These are phyloP conservation scores for Phoeniculus purpureus DNA, from an alignment of 2,797 vertebrate genomes.

Conservation along the genomic window DNA sequence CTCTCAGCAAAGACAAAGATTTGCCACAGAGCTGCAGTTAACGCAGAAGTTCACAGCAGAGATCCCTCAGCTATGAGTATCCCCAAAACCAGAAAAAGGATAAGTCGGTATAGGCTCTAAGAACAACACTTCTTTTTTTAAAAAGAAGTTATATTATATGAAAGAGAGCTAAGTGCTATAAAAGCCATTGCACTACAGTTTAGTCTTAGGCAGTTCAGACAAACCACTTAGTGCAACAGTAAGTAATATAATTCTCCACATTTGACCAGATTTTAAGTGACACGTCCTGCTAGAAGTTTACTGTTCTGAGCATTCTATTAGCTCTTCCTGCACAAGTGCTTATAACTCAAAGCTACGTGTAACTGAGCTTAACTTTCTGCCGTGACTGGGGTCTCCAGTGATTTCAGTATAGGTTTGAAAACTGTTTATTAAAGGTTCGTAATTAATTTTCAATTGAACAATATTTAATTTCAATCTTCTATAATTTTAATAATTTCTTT, in stretches of 20 bases:
- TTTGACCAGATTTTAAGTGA: neutral
- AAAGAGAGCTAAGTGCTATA: neutral
- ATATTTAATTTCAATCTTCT: too few species aligned
- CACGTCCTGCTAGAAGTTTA: neutral
- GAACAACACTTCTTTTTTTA: neutral
- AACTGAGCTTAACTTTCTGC: neutral
- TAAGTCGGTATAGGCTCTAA: neutral
- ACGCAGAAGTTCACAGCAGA: neutral
- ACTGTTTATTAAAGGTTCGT: neutral
- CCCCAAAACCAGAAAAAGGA: neutral
- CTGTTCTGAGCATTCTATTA: neutral
- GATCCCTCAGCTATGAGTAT: neutral
- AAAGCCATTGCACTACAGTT: neutral
- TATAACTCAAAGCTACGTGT: neutral
- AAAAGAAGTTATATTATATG: neutral
- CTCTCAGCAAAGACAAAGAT: neutral
- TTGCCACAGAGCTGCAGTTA: neutral
- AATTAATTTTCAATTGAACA: neutral
- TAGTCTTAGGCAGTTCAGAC: neutral
- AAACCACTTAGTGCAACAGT: neutral
- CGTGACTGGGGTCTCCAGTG: neutral
- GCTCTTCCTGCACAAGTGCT: neutral
- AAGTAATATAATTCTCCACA: neutral
- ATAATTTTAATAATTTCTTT: too few species aligned
- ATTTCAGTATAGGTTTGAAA: neutral